phyloP scores from a whole-genome alignment of 2,113 vertebrate genomes.

The Oreamnos americanus region DNA sequence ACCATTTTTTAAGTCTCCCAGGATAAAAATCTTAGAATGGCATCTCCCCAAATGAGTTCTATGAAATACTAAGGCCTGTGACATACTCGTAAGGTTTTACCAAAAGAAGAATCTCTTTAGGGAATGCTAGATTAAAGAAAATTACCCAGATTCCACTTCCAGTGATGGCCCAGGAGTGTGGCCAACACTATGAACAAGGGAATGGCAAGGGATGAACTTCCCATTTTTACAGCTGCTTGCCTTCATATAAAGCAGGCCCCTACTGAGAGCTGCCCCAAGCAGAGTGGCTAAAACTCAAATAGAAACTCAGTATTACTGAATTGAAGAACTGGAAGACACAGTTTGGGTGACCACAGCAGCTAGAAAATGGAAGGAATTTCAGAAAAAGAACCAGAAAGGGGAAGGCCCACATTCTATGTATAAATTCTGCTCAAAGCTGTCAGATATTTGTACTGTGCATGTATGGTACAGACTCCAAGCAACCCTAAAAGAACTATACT shows the following conservation, averaged over 20 bases:
- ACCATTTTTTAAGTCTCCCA: background rate
- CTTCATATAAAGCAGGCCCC: background rate
- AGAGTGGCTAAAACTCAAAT: background rate
- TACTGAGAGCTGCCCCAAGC: background rate
- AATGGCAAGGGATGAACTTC: background rate
- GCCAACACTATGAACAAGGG: background rate
- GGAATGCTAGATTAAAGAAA: background rate
- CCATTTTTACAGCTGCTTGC: background rate
- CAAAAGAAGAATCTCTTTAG: constrained; percentile 12
- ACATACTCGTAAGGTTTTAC: constrained; percentile 18
- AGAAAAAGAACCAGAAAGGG: background rate
- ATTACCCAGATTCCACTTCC: background rate
- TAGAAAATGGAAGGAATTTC: background rate
- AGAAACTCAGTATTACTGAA: background rate
- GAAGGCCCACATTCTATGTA: background rate
- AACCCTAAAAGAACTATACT: background rate
- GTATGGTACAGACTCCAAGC: background rate
- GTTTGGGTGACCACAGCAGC: background rate
- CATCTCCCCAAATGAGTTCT: constrained; percentile 1
- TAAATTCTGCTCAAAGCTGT: background rate
- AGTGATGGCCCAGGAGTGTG: background rate
- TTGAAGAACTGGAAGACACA: background rate
- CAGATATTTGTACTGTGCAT: background rate
- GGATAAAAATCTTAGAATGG: constrained; percentile 26
- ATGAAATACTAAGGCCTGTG: background rate